These are phyloP conservation scores for Mythimna pallens DNA, from an alignment of 2,888 invertebrate species.

Conservation along the genomic window DNA sequence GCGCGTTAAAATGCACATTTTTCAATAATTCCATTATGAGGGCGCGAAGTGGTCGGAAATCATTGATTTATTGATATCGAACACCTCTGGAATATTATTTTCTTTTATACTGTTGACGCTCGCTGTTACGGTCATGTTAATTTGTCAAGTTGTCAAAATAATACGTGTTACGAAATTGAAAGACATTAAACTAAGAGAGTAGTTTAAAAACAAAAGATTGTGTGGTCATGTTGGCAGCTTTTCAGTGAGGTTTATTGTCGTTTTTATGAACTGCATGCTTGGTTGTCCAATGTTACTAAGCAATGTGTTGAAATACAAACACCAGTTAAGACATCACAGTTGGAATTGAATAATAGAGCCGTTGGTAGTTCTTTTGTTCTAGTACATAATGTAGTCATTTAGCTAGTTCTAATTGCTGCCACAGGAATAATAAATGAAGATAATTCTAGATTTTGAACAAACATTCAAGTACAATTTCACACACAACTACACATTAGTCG, in stretches of 20 bases:
- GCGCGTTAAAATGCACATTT: slow-evolving; percentile 73
- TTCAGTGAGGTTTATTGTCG: slow-evolving; percentile 14
- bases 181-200: slow-evolving; percentile 39
- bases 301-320: not conserved
- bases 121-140: slow-evolving; percentile 40
- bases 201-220: slow-evolving; percentile 25
- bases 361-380: slow-evolving; percentile 12
- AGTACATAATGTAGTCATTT: not conserved
- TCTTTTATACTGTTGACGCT: slow-evolving; percentile 39
- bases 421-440: not conserved
- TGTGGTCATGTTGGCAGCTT: slow-evolving; percentile 6
- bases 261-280: slow-evolving; percentile 4
- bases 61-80: slow-evolving; percentile 68
- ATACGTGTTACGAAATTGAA: slow-evolving; percentile 26
- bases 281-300: not conserved
- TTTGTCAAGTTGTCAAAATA: slow-evolving; percentile 59
- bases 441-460: slow-evolving; percentile 15
- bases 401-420: slow-evolving; percentile 4
- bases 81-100: slow-evolving; percentile 62
- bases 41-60: slow-evolving; percentile 60
- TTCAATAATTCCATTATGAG: slow-evolving; percentile 71
- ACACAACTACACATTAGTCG: slow-evolving; percentile 24
- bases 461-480: slow-evolving; percentile 14
- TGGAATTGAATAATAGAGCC: slow-evolving; percentile 4
- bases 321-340: not conserved